A percentile compares a stretch with the other conserved stretches of the same genome.
Conservation (phyloP, 2,888 invertebrate species). For the Strigamia transsilvanica region DNA sequence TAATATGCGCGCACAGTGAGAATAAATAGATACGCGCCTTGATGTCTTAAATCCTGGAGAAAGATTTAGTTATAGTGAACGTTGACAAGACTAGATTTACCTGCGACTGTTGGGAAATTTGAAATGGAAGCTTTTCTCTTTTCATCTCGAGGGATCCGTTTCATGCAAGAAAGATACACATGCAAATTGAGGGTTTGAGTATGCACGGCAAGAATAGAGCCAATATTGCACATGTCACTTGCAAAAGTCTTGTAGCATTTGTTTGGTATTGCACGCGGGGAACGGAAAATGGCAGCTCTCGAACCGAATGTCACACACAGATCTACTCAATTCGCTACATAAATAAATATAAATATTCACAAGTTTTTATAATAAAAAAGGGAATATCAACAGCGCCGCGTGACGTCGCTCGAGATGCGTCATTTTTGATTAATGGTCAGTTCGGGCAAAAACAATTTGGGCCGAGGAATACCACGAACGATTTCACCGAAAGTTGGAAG, state of each 20-base stretch:
- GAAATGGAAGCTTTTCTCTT: conserved; percentile 5
- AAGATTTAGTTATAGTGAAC: neutral
- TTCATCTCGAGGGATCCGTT: conserved; percentile 15
- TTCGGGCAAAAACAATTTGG: neutral
- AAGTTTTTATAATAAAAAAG: too few species aligned
- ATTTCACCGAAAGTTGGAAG: neutral
- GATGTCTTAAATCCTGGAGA: neutral
- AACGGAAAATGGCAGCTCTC: neutral
- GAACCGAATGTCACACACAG: neutral
- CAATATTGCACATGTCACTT: conserved; percentile 20
- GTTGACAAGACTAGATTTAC: neutral
- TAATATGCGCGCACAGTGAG: too few species aligned
- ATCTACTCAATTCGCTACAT: neutral
- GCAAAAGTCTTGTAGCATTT: neutral
- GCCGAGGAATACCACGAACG: neutral
- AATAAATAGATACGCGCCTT: neutral
- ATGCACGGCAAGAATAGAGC: neutral
- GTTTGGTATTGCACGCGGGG: neutral
- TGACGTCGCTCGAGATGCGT: neutral
- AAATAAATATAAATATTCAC: too few species aligned
- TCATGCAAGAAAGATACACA: conserved; percentile 20
- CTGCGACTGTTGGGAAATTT: neutral
- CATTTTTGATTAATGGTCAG: conserved; percentile 10
- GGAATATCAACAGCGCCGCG: neutral
- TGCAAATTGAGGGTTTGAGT: conserved; percentile 8